phyloP scores from a whole-genome alignment of 2,797 vertebrate species.

The Pteropus rufus region DNA sequence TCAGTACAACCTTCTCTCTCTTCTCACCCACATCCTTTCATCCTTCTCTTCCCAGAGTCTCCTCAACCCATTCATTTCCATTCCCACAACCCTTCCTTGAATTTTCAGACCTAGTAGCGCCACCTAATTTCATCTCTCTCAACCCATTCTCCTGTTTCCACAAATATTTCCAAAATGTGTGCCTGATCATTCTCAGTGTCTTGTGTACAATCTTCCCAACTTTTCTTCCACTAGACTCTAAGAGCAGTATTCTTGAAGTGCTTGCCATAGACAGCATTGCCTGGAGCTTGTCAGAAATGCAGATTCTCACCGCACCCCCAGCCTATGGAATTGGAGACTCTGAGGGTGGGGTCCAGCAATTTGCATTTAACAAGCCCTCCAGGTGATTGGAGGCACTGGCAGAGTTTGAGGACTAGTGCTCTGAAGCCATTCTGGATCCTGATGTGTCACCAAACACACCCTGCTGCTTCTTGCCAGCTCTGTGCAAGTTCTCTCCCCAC shows the following conservation, averaged over 20 bases:
- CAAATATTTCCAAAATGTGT: not conserved
- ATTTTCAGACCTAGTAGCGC: not conserved
- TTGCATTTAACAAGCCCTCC: not conserved
- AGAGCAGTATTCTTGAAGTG: not conserved
- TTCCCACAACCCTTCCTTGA: not conserved
- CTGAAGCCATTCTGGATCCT: rapidly evolving
- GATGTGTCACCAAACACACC: rapidly evolving
- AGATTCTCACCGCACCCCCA: not conserved
- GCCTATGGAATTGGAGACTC: not conserved
- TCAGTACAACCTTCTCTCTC: not conserved
- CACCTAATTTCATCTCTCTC: too few species aligned
- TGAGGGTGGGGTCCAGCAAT: too few species aligned
- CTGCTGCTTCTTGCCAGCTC: not conserved
- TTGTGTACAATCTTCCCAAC: too few species aligned
- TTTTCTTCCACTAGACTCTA: not conserved
- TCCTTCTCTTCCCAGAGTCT: too few species aligned
- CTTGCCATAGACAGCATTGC: too few species aligned
- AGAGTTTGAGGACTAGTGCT: not conserved
- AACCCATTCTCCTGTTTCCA: not conserved
- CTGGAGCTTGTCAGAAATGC: not conserved
- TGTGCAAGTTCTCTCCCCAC: not conserved
- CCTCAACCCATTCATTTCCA: not conserved
- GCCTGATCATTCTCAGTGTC: too few species aligned
- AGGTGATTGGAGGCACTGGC: not conserved
- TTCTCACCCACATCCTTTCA: not conserved